These are phyloP conservation scores for Boleophthalmus pectinirostris DNA, from an alignment of 2,113 vertebrate species.

Conservation along the genomic window DNA sequence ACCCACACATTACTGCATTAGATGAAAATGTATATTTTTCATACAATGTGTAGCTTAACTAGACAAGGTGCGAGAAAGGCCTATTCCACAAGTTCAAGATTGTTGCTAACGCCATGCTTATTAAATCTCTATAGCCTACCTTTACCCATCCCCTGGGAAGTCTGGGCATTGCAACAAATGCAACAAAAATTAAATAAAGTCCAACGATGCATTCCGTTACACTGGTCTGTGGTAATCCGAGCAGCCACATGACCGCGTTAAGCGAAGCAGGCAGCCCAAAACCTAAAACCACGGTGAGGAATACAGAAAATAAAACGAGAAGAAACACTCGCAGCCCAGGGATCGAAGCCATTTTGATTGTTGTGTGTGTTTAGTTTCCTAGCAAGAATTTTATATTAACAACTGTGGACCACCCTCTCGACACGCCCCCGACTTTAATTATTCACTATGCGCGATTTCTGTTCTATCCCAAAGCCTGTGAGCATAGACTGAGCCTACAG, in stretches of 20 bases:
- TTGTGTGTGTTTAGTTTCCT: slow-evolving; percentile 42
- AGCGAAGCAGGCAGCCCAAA: slow-evolving; percentile 74
- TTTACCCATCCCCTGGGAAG: slow-evolving; percentile 76
- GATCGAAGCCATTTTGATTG: slow-evolving; percentile 65
- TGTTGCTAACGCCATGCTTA: not conserved
- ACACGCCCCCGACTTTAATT: slow-evolving; percentile 27
- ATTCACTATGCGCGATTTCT: not conserved
- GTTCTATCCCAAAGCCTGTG: not conserved
- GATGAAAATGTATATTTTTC: not conserved
- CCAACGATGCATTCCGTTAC: slow-evolving; percentile 75
- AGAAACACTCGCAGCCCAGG: slow-evolving; percentile 26
- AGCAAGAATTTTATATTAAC: not conserved
- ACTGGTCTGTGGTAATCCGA: slow-evolving; percentile 71
- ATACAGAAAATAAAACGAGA: slow-evolving; percentile 65
- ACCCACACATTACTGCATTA: not conserved
- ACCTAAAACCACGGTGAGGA: slow-evolving; percentile 74
- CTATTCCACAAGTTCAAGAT: not conserved
- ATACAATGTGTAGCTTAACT: too few relatives aligned
- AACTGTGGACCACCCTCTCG: not conserved
- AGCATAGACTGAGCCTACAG: too few relatives aligned
- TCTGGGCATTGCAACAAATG: slow-evolving; percentile 71
- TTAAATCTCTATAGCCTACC: slow-evolving; percentile 56
- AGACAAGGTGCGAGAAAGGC: too few relatives aligned
- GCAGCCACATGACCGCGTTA: slow-evolving; percentile 38
- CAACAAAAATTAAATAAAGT: slow-evolving; percentile 72